phyloP scores from a whole-genome alignment of 2,888 invertebrate species.

The Caenorhabditis drosophilae region DNA sequence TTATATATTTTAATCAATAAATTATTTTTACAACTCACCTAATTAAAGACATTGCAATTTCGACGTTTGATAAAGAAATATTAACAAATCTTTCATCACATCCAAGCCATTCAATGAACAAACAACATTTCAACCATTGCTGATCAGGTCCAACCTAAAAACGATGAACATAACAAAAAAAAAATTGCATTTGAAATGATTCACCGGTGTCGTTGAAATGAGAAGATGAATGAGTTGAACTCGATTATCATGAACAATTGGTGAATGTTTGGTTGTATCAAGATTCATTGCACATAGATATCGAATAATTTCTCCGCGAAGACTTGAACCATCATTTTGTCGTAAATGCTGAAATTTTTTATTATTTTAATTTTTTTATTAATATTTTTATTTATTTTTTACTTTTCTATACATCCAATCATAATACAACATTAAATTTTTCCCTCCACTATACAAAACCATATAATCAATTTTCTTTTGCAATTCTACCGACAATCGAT shows the following conservation, averaged over 20 bases:
- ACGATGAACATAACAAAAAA: no score
- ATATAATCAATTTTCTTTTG: conserved; percentile 17
- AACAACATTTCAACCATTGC: conserved; percentile 81
- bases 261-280: conserved; percentile 10
- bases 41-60: conserved; percentile 8
- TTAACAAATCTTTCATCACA: conserved; percentile 14
- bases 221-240: conserved; percentile 36
- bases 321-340: conserved; percentile 83
- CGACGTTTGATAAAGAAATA: not conserved
- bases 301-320: conserved; percentile 88
- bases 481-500: conserved; percentile 15
- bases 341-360: conserved; percentile 79
- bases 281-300: conserved; percentile 75
- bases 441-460: conserved; percentile 8
- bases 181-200: no score
- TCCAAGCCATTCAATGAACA: conserved; percentile 88
- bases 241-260: conserved; percentile 18
- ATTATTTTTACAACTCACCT: not conserved
- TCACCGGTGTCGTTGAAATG: conserved; percentile 21
- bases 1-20: not conserved
- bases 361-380: not conserved
- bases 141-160: conserved; percentile 39
- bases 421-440: conserved; percentile 17
- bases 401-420: conserved; percentile 18
- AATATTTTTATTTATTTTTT: not conserved